phyloP scores from a whole-genome alignment of 1,140 invertebrate species.

The Papilio machaon region DNA sequence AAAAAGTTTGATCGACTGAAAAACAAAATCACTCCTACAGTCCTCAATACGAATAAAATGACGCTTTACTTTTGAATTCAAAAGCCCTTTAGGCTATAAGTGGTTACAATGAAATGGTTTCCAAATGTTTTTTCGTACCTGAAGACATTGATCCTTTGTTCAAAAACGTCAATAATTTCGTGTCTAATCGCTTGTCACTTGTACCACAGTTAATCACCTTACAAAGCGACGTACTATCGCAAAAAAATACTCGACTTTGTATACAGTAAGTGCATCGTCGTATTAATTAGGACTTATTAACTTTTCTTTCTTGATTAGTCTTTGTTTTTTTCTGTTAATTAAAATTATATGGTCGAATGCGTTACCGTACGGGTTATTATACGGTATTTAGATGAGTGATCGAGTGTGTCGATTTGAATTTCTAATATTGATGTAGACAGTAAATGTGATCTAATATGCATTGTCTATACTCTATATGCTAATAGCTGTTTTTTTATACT shows the following conservation, averaged over 20 bases:
- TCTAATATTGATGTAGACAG: not conserved
- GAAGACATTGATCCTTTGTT: no score
- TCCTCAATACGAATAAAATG: no score
- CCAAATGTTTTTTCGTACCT: no score
- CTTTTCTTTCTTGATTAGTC: no score
- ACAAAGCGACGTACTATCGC: not conserved
- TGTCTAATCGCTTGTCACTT: not conserved
- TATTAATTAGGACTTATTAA: not conserved
- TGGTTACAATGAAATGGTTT: no score
- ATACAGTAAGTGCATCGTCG: not conserved
- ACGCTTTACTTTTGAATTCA: no score
- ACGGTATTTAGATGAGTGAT: not conserved
- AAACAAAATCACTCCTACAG: no score
- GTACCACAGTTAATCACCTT: conserved; percentile 19
- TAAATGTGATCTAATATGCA: no score
- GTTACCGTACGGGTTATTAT: not conserved
- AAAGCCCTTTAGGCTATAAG: no score
- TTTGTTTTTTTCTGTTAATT: not conserved
- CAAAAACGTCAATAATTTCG: not conserved
- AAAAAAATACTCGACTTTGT: no score
- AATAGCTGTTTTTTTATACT: not conserved
- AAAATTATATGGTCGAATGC: not conserved
- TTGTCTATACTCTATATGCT: no score
- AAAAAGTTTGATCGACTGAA: no score
- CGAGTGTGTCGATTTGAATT: not conserved